Base-by-base conservation (phyloP, 2,797 vertebrate species). In the Hoplostethus mediterraneus region DNA sequence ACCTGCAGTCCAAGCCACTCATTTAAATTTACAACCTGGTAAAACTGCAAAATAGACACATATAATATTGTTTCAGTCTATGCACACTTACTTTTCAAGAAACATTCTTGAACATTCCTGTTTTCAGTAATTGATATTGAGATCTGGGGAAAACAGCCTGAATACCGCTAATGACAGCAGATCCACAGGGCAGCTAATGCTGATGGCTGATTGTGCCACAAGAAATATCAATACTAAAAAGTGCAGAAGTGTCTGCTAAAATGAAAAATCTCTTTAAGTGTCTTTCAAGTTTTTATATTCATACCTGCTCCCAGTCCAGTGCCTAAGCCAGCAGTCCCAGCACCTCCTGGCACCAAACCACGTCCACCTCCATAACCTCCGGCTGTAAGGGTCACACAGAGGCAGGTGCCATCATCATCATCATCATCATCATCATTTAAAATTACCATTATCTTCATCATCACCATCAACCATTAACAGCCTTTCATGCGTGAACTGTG, bases 291-390 rank as follows among this genome's bases (percentile, higher is more conserved):
- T 21, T n/a, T 42, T 63, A 44, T 54, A 7, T 69, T 77, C 80
- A 59, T 92, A 95, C 94, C 94, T 85, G 75, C 57, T 73, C 91
- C 90, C 2, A 90, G 74, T 67, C 91, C 89, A 49, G 56, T 9
- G 8, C 90, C 93, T 40, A 85, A 68, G 14, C 87, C 87, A 67
- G 81, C 89, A 7, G 71, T 30, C 1, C 87, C 91, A 33, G 74
- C 70, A 7, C 88, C 91, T 66, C 88, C 91, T 71, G 90, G 92
- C 14, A 91, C 83, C 36, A 90, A 60, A 68, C 92, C 91, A 17
- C 60, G 80, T 10, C 86, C 88, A 16, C 54, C 90, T 72, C 81
- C 90, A 88, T 90, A 92, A 67, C 84, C 91, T 78, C 85, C 91
- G 42, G 44, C 33, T 77, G 73, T 40, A 5, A 56, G 56, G 49